These are phyloP conservation scores for Grammomys surdaster DNA, from an alignment of 2,113 vertebrate genomes.

Conservation along the genomic window DNA sequence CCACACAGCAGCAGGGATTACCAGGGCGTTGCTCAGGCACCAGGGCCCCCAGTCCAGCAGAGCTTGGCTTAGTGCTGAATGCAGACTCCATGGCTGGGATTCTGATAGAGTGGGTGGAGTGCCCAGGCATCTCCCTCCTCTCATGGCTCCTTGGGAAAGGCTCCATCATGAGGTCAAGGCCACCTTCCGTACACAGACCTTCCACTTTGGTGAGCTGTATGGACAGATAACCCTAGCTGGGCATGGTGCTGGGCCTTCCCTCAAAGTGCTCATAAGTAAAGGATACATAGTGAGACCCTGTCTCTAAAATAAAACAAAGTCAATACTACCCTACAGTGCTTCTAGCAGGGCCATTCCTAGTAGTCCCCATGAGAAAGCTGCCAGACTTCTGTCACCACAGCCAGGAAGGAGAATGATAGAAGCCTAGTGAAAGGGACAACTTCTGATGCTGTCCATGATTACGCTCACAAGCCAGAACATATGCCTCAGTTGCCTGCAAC, in stretches of 20 bases:
- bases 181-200: too few relatives aligned
- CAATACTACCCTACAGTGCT: background rate
- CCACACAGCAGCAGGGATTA: background rate
- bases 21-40: background rate
- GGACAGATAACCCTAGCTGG: background rate
- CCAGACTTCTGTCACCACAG: background rate
- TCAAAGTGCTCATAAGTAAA: background rate
- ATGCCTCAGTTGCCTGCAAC: background rate
- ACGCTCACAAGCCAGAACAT: background rate
- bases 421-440: background rate
- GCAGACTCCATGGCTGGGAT: background rate
- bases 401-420: accelerated
- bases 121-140: background rate
- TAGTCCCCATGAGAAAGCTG: background rate
- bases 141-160: background rate
- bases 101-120: background rate
- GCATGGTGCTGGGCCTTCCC: background rate
- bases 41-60: background rate
- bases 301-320: background rate
- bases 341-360: accelerated
- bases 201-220: too few relatives aligned
- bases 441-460: accelerated
- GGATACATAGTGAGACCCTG: background rate
- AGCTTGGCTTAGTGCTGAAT: background rate
- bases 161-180: background rate